Evolutionary conservation across 92 coral and sea anemone species (phyloP), one percentile per base, ranked within the genome.

Genomic region (Zoanthus sansibaricus): DNA sequence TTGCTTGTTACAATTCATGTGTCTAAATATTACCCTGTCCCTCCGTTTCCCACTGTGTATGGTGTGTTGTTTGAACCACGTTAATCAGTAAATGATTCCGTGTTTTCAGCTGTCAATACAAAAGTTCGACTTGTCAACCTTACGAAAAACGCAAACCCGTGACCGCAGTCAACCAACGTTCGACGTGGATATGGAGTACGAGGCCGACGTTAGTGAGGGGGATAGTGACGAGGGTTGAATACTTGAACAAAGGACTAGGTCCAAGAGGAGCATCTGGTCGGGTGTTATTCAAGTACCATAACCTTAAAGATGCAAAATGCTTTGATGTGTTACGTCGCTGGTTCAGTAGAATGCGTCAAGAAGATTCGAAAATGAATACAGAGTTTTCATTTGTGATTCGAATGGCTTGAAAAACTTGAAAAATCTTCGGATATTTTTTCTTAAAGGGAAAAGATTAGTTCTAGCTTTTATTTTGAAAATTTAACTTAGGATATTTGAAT

Each of bases 81-180:
- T 9, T 76, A 21, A 25, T 0, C 21, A 76, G 13, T 76, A 16
- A 32, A 8, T 47, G 21, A 49, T 49, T 49, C 71, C 17, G 6
- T 72, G 10, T 86, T 32, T 83, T 48, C 52, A 91, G 93, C 83
- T 91, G n/a, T 87, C 86, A 47, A 91, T 91, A 55, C 79, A 79
- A 52, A 87, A 91, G 59, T 91, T 91, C 77, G 78, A 91, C 78
- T 54, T 78, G 62, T 83, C 89, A 14, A 51, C 83, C 6, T 87
- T 91, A 32, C 93, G 93, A 9, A 91, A 87, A 83, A 90, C 89
- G 13, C 58, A 72, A 31, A 91, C 93, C 71, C 91, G 89, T 77
- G 93, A 91, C 73, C 86, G 86, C 78, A 87, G 91, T 18, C 88
- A 21, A 30, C 91, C 89, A 87, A 83, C 83, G 86, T 61, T 88